Evolutionary conservation across 2,113 vertebrate species (phyloP).

Genomic region (Chroicocephalus ridibundus): DNA sequence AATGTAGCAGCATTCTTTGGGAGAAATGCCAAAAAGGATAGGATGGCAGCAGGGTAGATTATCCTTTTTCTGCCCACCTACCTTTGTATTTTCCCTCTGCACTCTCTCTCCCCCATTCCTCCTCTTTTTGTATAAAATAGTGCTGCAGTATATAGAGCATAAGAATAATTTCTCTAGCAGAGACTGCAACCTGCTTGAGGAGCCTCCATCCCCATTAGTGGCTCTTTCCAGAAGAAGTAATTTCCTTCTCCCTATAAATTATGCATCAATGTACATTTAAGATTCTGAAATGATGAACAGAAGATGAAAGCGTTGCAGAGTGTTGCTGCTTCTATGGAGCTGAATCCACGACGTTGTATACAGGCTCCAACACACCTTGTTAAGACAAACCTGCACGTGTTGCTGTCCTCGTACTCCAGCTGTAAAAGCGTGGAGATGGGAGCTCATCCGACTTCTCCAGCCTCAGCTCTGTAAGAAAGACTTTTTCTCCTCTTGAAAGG

Average conservation of each 20-base stretch:
- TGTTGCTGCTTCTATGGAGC: neutral
- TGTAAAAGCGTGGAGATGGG: neutral
- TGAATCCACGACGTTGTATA: neutral
- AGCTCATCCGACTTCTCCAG: neutral
- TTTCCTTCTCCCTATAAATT: conserved; percentile 67
- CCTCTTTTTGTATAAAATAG: neutral
- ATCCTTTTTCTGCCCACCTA: neutral
- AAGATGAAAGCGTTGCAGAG: neutral
- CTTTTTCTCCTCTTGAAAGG: neutral
- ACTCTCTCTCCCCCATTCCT: neutral
- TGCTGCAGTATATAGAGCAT: conserved; percentile 50
- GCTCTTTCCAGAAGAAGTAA: conserved; percentile 63
- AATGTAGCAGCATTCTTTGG: neutral
- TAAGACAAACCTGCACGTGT: neutral
- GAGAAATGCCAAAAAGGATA: neutral
- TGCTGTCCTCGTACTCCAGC: neutral
- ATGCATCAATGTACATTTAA: conserved; percentile 56
- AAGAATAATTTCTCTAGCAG: conserved; percentile 41
- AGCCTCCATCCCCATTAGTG: conserved; percentile 57
- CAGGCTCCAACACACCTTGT: conserved; percentile 7
- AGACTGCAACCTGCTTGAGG: conserved; percentile 34
- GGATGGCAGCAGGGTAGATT: neutral
- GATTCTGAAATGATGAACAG: conserved; percentile 42
- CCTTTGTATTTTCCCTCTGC: neutral
- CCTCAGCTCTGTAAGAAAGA: neutral